Evolutionary conservation across 2,113 vertebrate species (phyloP), one percentile per base, ranked within the genome.

Genomic region (Salvelinus alpinus): DNA sequence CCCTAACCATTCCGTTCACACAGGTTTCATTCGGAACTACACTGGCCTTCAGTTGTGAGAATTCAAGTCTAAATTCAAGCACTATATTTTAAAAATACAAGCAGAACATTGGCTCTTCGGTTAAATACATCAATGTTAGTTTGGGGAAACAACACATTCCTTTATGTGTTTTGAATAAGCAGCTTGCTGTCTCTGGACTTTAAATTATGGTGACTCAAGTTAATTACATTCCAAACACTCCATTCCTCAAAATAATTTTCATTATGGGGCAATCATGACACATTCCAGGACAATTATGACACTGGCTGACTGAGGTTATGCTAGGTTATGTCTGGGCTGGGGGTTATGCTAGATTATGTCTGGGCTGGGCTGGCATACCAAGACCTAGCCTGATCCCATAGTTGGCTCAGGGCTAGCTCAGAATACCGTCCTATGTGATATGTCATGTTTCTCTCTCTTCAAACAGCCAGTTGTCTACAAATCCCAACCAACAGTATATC

Each of bases 391-490:
- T 54, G 24, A n/a, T 57, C 68, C 20, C 20, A 31, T 70, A 9
- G 0, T 25, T 74, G 84, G 81, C 80, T 81, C 27, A 0, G 69
- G 13, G 69, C 71, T 13, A 74, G 47, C 44, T n/a, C 67, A 29
- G 25, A 74, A 5, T 8, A 66, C 29, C 38, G 88, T 72, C 29
- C 13, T 54, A 71, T 65, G 75, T 48, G 70, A 65, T 57, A 71
- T 73, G 67, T 79, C 67, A 62, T 44, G 68, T 51, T n/a, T 31
- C 12, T 9, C 1, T 2, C 31, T 75, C 51, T 80, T 1, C 0
- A 54, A 81, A 3, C 0, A 7, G 24, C 44, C 4, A 71, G 82
- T 79, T 87, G 81, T 78, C 85, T 79, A 71, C 82, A 86, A 84
- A 89, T 78, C 70, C 64, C 80, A 80, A 70, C 59, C 48, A 29